These are phyloP conservation scores for Timema cristinae DNA, from an alignment of 2,888 invertebrate genomes.

Conservation along the genomic window DNA sequence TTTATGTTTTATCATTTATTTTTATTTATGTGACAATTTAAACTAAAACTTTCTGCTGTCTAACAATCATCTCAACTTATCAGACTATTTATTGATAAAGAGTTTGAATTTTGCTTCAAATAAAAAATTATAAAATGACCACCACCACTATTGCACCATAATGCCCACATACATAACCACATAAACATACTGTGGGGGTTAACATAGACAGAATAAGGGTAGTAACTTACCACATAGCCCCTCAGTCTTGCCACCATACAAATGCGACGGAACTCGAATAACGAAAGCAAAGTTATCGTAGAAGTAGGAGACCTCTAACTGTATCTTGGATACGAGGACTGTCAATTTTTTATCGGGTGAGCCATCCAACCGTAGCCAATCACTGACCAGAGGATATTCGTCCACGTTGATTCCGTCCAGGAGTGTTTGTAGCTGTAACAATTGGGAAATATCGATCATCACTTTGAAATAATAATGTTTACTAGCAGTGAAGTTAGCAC, in stretches of 20 bases:
- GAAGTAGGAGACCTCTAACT: conserved; percentile 60
- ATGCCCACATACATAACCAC: too few relatives aligned
- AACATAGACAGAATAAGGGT: neutral
- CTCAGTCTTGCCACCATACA: conserved; percentile 67
- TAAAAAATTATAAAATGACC: too few relatives aligned
- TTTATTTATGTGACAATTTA: too few relatives aligned
- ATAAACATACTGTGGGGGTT: neutral
- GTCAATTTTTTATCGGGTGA: conserved; percentile 59
- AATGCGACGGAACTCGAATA: conserved; percentile 66
- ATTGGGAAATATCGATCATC: neutral
- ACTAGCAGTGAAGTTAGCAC: too few relatives aligned
- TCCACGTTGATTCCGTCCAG: conserved; percentile 49
- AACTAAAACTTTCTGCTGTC: too few relatives aligned
- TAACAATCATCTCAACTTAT: too few relatives aligned
- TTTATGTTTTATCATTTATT: too few relatives aligned
- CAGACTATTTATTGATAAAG: too few relatives aligned
- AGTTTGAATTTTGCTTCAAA: too few relatives aligned
- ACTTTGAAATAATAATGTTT: too few relatives aligned
- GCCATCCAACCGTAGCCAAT: conserved; percentile 59
- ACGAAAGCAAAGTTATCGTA: conserved; percentile 48
- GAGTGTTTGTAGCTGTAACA: conserved; percentile 48
- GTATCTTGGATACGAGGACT: conserved; percentile 61
- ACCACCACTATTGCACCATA: too few relatives aligned
- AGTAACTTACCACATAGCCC: conserved; percentile 72
- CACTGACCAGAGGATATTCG: conserved; percentile 53